These are phyloP conservation scores for Plutomurus gul DNA, from an alignment of 1,140 invertebrate species.

Conservation along the genomic window DNA sequence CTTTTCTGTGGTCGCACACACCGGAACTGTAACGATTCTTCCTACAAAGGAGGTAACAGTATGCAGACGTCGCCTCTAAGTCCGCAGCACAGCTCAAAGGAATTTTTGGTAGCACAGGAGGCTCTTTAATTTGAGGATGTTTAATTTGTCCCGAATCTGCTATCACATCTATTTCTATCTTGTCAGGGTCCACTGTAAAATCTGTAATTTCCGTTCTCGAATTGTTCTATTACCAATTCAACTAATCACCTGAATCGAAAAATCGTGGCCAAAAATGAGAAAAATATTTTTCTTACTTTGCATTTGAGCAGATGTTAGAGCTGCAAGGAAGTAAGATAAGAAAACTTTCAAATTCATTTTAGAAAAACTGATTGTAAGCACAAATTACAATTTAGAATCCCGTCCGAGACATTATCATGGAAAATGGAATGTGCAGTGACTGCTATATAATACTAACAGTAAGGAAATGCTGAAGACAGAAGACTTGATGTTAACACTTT, in stretches of 20 bases:
- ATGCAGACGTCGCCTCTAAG: background rate
- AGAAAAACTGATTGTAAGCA: too few relatives aligned
- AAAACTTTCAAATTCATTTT: background rate
- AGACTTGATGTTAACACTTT: background rate
- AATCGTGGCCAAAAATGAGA: background rate
- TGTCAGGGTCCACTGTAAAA: background rate
- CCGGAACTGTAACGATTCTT: background rate
- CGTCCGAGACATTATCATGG: background rate
- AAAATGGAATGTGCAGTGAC: background rate
- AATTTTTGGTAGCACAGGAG: background rate
- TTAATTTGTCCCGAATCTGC: slow-evolving; percentile 12
- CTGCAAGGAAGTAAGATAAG: background rate
- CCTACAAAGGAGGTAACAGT: slow-evolving; percentile 12
- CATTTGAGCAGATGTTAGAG: background rate
- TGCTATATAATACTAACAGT: background rate
- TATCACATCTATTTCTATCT: background rate
- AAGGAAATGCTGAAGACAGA: background rate
- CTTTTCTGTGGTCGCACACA: background rate
- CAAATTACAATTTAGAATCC: too few relatives aligned
- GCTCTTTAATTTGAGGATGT: background rate
- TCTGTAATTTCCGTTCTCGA: background rate
- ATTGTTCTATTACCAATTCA: background rate
- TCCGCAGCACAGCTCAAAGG: background rate
- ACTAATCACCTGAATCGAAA: background rate
- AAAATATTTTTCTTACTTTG: background rate